A percentile compares a stretch with the other conserved stretches of the same genome.
These are phyloP conservation scores for Cebidichthys violaceus DNA, from an alignment of 2,113 vertebrate genomes.

Conservation along the genomic window DNA sequence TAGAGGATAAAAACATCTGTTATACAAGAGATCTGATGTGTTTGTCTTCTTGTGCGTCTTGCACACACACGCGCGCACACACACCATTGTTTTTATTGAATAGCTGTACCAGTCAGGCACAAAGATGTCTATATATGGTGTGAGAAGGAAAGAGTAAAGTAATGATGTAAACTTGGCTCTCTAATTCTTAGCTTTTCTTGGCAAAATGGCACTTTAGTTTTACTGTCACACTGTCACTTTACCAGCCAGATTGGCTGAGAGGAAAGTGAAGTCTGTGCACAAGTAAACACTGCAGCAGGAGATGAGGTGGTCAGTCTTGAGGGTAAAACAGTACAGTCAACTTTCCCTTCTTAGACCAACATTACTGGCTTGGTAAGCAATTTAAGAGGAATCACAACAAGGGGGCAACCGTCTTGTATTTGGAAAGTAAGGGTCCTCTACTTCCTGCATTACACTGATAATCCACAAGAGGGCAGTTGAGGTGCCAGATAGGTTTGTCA, in stretches of 20 bases:
- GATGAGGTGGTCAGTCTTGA: not conserved
- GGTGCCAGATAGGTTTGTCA: not conserved
- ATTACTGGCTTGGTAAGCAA: not conserved
- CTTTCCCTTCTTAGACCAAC: not conserved
- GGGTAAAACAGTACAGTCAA: not conserved
- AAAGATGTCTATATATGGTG: slow-evolving; percentile 58
- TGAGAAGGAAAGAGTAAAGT: slow-evolving; percentile 28
- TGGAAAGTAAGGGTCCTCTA: too few species aligned
- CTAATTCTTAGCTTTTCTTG: slow-evolving; percentile 24
- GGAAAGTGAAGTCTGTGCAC: not conserved
- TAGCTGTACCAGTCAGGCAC: slow-evolving; percentile 16
- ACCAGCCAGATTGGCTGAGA: not conserved
- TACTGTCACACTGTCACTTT: not conserved
- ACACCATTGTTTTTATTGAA: slow-evolving; percentile 23
- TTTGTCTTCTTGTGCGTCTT: not conserved
- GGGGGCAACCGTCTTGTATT: too few species aligned
- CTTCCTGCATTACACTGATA: not conserved
- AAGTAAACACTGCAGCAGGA: not conserved
- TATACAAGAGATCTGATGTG: not conserved
- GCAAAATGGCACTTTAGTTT: slow-evolving; percentile 13
- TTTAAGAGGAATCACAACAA: not conserved
- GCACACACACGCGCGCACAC: not conserved
- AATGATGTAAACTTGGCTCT: slow-evolving; percentile 35
- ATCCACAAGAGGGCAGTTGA: not conserved
- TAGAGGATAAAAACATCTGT: not conserved